phyloP scores from a whole-genome alignment of 2,113 vertebrate genomes.

The Cariama cristata region DNA sequence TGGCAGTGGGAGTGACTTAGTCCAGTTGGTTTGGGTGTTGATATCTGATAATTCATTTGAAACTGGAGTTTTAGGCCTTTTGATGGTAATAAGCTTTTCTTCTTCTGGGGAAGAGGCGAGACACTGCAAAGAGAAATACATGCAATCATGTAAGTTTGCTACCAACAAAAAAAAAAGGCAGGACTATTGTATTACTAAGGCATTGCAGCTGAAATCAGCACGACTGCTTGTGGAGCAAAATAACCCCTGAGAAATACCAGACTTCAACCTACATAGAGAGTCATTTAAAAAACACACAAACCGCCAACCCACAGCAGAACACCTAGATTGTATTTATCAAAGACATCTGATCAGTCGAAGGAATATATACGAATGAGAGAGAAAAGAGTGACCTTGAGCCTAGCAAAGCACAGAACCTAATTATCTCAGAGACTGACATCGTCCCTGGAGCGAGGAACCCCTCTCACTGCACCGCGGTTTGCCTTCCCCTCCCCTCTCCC shows the following conservation, averaged over 20 bases:
- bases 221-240: neutral
- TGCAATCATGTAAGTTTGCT: neutral
- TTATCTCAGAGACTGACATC: neutral
- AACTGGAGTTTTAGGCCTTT: constrained; percentile 83
- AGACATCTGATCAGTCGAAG: neutral
- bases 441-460: neutral
- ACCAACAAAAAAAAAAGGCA: neutral
- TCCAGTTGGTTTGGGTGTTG: constrained; percentile 85
- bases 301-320: neutral
- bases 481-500: neutral
- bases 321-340: neutral
- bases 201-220: neutral
- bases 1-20: constrained; percentile 85
- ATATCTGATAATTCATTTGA: constrained; percentile 80
- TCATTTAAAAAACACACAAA: neutral
- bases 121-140: constrained; percentile 76
- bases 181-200: neutral
- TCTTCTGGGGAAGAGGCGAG: constrained; percentile 85
- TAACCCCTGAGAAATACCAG: neutral
- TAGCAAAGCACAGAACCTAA: neutral
- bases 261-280: neutral
- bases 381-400: neutral
- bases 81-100: constrained; percentile 82
- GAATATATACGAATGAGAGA: neutral
- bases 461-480: neutral